Base-by-base conservation (phyloP, 37 sponge, comb jelly and placozoan species). In the Chondrilla cf. caribensis region DNA sequence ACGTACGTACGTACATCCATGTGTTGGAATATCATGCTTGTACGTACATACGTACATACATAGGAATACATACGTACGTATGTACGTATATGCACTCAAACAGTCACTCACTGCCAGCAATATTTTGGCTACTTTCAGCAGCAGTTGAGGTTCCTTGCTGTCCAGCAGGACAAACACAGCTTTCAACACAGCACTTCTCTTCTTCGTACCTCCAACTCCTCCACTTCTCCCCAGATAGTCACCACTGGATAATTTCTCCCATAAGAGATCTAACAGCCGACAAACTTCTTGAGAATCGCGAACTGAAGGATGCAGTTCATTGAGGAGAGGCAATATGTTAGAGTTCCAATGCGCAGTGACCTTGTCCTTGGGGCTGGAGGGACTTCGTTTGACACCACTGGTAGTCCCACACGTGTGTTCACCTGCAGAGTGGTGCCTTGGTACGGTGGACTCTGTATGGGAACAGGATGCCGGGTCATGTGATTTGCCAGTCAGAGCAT, bases 111-210 rank as follows among this genome's bases (percentile, higher is more conserved):
- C 93, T 31, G 85, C 82, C 24, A 89, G 32, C 14, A 93, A 86
- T 25, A 93, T 89, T 29, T 72, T 87, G 2, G 90, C 90, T 25
- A 87, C 75, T 81, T 84, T 89, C 58, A 89, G 70, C 60, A 93
- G 80, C 57, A 93, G 58, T 15, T 44, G 8, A 19, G 91, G 82
- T 51, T 89, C 82, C 40, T 83, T 85, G 75, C 80, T 71, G 31
- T 89, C 88, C 60, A 93, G 76, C 25, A 93, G 70, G 24, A 37
- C 55, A 62, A 90, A 93, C 25, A 89, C 72, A 36, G 85, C 39
- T 43, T 67, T 59, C 79, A 93, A 64, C 17, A 87, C 84, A 1
- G 73, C 24, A 8, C 71, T 37, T 55, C 90, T 80, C 59, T 79
- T 75, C 67, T 87, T 89, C 40, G 59, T 55, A 15, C 90, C 89